phyloP scores from a whole-genome alignment of 1,140 invertebrate genomes.

The Drosophila nebulosa region DNA sequence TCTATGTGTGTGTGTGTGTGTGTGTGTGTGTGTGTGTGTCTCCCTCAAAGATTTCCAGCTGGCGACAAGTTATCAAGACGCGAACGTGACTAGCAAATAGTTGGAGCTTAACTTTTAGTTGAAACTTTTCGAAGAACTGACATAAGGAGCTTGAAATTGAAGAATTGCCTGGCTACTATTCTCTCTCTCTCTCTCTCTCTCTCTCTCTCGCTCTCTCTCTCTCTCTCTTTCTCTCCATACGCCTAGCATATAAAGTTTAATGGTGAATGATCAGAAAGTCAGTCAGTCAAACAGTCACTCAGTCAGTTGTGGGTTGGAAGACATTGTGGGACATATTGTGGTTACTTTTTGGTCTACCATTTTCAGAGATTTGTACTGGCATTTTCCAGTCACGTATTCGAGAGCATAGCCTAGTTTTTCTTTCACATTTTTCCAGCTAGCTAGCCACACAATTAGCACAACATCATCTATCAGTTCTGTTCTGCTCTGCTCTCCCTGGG shows the following conservation, averaged over 20 bases:
- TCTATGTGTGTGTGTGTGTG: slow-evolving; percentile 22
- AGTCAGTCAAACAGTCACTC: too few species aligned
- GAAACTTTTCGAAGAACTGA: slow-evolving; percentile 38
- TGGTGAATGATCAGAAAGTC: not conserved
- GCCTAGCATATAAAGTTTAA: not conserved
- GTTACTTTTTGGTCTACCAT: not conserved
- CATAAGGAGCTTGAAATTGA: not conserved
- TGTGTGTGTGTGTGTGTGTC: not conserved
- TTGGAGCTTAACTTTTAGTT: slow-evolving; percentile 64
- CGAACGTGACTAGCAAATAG: slow-evolving; percentile 75
- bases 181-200: too few species aligned
- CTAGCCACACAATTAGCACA: slow-evolving; percentile 47
- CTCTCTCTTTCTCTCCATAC: too few species aligned
- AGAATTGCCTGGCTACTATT: not conserved
- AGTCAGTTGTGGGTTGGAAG: too few species aligned
- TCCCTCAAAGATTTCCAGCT: slow-evolving; percentile 70
- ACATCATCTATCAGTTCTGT: slow-evolving; percentile 26
- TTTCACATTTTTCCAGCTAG: not conserved
- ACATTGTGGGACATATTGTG: not conserved
- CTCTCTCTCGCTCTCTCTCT: too few species aligned
- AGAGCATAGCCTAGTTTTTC: not conserved
- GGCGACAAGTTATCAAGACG: slow-evolving; percentile 76
- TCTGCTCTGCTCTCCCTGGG: too few species aligned
- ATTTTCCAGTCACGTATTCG: slow-evolving; percentile 5
- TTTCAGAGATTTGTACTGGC: not conserved